phyloP scores from a whole-genome alignment of 2,888 invertebrate genomes.

The Heliconius ismenius region DNA sequence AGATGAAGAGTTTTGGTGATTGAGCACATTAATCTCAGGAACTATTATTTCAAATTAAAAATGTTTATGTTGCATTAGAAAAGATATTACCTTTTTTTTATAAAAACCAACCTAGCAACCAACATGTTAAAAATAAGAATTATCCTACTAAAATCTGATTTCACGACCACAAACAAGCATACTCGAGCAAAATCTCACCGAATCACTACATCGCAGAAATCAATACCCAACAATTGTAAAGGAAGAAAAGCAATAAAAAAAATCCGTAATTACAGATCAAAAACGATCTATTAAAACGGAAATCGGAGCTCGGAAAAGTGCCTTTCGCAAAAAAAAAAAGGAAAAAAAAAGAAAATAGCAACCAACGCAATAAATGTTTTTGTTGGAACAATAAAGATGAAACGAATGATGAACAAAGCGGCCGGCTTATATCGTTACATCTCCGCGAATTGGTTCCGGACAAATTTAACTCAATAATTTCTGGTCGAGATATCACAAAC shows the following conservation, averaged over 20 bases:
- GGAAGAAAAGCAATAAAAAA: constrained; percentile 19
- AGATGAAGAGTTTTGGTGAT: background rate
- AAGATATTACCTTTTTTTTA: no score
- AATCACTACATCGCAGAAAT: constrained; percentile 1
- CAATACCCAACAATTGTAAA: constrained; percentile 5
- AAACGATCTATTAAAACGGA: constrained; percentile 26
- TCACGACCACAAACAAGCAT: background rate
- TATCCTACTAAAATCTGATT: background rate
- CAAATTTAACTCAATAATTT: constrained; percentile 56
- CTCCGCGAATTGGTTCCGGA: constrained; percentile 48
- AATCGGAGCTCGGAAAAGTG: constrained; percentile 21
- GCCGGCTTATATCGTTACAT: constrained; percentile 44
- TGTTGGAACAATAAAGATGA: constrained; percentile 50
- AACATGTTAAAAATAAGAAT: no score
- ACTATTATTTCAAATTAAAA: no score
- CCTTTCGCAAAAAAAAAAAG: constrained; percentile 35
- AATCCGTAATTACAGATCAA: constrained; percentile 22
- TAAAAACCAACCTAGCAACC: no score
- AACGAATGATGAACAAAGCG: constrained; percentile 43
- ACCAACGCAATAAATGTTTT: constrained; percentile 44
- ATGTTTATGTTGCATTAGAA: no score
- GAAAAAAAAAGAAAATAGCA: background rate
- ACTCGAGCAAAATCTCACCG: constrained; percentile 1
- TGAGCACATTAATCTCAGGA: no score
- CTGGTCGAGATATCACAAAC: constrained; percentile 60